Evolutionary conservation across 2,888 invertebrate genomes (phyloP).

Genomic region (Teinopalpus imperialis): DNA sequence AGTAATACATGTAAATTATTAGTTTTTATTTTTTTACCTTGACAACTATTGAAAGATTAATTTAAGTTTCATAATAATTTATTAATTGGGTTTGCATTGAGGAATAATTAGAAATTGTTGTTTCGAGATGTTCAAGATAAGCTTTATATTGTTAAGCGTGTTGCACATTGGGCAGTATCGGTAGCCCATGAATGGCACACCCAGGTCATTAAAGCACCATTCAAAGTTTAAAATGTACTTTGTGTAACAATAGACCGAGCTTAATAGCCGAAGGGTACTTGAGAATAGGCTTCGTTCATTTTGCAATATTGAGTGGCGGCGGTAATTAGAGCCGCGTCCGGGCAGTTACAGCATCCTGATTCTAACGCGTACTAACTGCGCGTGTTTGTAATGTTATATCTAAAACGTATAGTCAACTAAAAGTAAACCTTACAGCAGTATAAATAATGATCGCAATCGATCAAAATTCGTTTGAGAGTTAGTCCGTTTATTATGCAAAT

Average conservation of each 20-base stretch:
- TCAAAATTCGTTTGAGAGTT: slow-evolving; percentile 32
- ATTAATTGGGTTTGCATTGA: slow-evolving; percentile 61
- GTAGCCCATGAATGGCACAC: slow-evolving; percentile 56
- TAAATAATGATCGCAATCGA: slow-evolving; percentile 32
- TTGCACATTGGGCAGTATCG: slow-evolving; percentile 42
- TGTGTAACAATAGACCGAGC: slow-evolving; percentile 64
- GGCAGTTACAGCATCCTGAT: slow-evolving; percentile 76
- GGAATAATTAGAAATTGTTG: slow-evolving; percentile 72
- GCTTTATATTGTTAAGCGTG: slow-evolving; percentile 55
- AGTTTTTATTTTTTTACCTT: no score
- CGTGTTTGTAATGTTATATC: slow-evolving; percentile 30
- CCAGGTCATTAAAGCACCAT: slow-evolving; percentile 63
- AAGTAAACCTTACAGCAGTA: slow-evolving; percentile 31
- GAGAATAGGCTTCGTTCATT: slow-evolving; percentile 66
- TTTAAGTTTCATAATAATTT: slow-evolving; percentile 72
- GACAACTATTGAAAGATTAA: no score
- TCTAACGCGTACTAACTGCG: slow-evolving; percentile 54
- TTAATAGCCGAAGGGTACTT: slow-evolving; percentile 64
- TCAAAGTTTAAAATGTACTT: slow-evolving; percentile 60
- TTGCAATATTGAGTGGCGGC: slow-evolving; percentile 75
- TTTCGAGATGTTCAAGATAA: slow-evolving; percentile 56
- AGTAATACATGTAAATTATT: no score
- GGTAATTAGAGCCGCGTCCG: slow-evolving; percentile 76
- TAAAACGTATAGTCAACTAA: slow-evolving; percentile 18
- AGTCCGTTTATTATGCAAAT: slow-evolving; percentile 41